Conservation (phyloP, 2,888 invertebrate genomes). For the Ormia ochracea region DNA sequence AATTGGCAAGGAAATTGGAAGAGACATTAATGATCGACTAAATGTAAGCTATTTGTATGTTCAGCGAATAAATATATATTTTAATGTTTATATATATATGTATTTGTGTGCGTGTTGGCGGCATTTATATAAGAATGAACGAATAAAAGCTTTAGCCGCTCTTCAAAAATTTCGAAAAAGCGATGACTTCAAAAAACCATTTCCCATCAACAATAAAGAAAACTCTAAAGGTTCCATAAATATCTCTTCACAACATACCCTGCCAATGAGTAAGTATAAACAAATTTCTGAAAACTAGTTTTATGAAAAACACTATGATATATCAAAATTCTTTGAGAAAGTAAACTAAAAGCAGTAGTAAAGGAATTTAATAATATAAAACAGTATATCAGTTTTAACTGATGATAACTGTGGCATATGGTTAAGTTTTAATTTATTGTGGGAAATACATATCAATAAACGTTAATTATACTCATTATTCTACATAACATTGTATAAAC, state of each 20-base stretch:
- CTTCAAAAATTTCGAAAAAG: slow-evolving; percentile 66
- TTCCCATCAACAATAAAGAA: slow-evolving; percentile 52
- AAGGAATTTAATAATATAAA: too few relatives aligned
- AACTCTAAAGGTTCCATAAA: slow-evolving; percentile 29
- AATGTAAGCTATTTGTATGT: slow-evolving; percentile 63
- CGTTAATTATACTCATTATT: too few relatives aligned
- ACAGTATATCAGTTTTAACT: too few relatives aligned
- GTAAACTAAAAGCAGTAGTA: too few relatives aligned
- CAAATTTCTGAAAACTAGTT: background rate
- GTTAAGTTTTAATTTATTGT: too few relatives aligned
- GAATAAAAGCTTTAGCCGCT: slow-evolving; percentile 69
- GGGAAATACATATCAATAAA: too few relatives aligned
- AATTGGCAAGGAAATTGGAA: slow-evolving; percentile 36
- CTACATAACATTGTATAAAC: background rate
- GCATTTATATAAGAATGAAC: slow-evolving; percentile 66
- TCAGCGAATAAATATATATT: background rate
- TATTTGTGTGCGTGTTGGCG: background rate
- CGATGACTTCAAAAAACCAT: slow-evolving; percentile 59
- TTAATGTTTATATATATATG: too few relatives aligned
- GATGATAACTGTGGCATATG: too few relatives aligned
- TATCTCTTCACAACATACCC: slow-evolving; percentile 23
- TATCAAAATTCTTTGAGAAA: too few relatives aligned
- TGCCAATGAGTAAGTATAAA: slow-evolving; percentile 42
- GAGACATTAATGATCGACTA: slow-evolving; percentile 66
- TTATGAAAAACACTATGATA: too few relatives aligned